phyloP scores from a whole-genome alignment of 2,797 vertebrate species.

The Tapera naevia region DNA sequence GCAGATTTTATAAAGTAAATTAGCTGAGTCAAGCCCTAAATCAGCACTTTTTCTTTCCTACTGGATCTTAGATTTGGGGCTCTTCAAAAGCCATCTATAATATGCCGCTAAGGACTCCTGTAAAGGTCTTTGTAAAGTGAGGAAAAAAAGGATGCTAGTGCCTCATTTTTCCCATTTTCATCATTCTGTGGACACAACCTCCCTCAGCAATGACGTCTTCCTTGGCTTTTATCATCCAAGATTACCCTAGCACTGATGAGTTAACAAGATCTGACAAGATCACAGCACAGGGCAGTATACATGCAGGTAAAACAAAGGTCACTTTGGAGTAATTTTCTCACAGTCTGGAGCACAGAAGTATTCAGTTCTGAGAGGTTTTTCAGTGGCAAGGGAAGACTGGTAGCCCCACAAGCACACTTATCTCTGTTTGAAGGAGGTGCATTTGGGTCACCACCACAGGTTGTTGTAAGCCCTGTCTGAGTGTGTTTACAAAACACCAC shows the following conservation, averaged over 20 bases:
- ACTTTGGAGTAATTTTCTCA: constrained; percentile 31
- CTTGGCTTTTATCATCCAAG: constrained; percentile 32
- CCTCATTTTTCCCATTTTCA: constrained; percentile 1
- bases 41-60: neutral
- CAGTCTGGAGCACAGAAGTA: constrained; percentile 1
- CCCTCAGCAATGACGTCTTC: constrained; percentile 34
- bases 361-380: neutral
- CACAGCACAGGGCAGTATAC: constrained; percentile 32
- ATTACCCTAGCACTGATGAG: constrained; percentile 9
- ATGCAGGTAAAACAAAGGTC: constrained; percentile 63
- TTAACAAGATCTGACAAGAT: constrained; percentile 65
- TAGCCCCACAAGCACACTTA: neutral
- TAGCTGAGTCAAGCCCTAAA: neutral
- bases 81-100: neutral
- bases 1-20: neutral
- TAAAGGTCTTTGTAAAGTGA: neutral
- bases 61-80: neutral
- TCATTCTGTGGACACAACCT: constrained; percentile 4
- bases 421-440: accelerated
- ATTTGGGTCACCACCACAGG: neutral
- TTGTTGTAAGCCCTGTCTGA: neutral
- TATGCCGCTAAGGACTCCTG: neutral
- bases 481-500: neutral
- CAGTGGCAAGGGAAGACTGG: neutral
- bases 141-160: neutral